These are phyloP conservation scores for Amphiprion percula DNA, from an alignment of 2,113 vertebrate genomes.

Conservation along the genomic window DNA sequence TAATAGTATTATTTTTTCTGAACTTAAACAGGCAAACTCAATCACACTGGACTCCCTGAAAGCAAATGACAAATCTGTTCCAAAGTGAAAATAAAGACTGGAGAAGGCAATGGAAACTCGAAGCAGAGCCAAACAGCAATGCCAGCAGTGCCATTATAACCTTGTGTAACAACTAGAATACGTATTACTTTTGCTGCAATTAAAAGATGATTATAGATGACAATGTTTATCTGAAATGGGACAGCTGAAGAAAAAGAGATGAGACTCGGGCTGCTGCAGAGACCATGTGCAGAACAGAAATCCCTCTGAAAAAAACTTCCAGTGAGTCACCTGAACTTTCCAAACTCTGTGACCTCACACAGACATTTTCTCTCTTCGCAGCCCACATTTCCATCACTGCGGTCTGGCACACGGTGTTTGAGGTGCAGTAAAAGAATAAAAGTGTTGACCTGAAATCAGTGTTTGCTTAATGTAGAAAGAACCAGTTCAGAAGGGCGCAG, in stretches of 20 bases:
- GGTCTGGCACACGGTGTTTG: not conserved
- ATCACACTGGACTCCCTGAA: conserved; percentile 17
- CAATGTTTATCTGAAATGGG: conserved; percentile 12
- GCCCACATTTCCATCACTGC: not conserved
- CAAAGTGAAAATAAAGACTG: conserved; percentile 22
- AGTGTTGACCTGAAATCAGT: not conserved
- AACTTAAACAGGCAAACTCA: not conserved
- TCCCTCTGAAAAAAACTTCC: not conserved
- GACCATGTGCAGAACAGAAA: not conserved
- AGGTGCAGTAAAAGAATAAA: not conserved
- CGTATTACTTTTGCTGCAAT: not conserved
- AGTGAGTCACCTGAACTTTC: conserved; percentile 56
- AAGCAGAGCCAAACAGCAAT: conserved; percentile 16
- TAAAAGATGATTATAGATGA: not conserved
- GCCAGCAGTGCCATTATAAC: conserved; percentile 14
- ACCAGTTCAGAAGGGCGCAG: not conserved
- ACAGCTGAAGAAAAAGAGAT: not conserved
- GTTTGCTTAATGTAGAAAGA: conserved; percentile 10
- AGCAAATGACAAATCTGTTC: conserved; percentile 34
- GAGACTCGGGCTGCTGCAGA: not conserved
- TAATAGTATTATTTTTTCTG: not conserved
- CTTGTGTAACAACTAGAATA: not conserved
- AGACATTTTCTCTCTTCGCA: not conserved
- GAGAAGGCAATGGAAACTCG: conserved; percentile 39
- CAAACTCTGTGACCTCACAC: conserved; percentile 39